Evolutionary conservation across 2,888 invertebrate genomes (phyloP), one percentile per base, ranked within the genome.

Genomic region (Gonocerus acuteangulatus): DNA sequence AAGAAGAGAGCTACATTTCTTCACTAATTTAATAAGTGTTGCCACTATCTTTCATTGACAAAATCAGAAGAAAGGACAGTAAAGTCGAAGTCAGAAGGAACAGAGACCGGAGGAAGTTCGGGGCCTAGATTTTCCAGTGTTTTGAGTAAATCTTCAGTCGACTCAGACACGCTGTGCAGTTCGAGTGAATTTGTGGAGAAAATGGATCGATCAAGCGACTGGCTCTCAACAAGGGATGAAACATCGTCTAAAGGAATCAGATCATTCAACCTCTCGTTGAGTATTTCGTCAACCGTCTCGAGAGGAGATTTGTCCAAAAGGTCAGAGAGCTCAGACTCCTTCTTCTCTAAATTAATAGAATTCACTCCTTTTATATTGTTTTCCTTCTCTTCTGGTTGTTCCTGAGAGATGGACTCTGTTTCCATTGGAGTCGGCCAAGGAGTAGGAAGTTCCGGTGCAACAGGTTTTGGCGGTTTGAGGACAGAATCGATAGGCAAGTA

Each of bases 141-240:
- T 48, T 67, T 67, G 39, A 67, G 59, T 18, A 68, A 47, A 49
- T 68, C 68, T 62, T 68, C 67, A 9, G 67, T 67, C 2, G 66
- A 67, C 0, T 62, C 67, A 2, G 68, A 65, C 3, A 54, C 61
- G 19, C 54, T 52, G 54, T 60, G 58, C 16, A 42, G 16, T 19
- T 22, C 22, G 13, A 44, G 45, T 4, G 48, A 23, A 36, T 27
- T 22, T 2, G 48, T 23, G 13, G 23, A 21, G 13, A 64, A 54
- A 3, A 61, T 1, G 18, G 64, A 62, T 2, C 47, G 56, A 2
- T 58, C 44, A 2, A 62, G 42, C 2, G 52, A 21, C 36, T 59
- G 42, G 2, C 32, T 15, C 21, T 59, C 59, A 27, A 59, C 62
- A 54, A 32, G 22, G 52, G 60, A n/a, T 39, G 48, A 39, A 18